Evolutionary conservation across 2,888 invertebrate genomes (phyloP).

Genomic region (Lasiommata megera): DNA sequence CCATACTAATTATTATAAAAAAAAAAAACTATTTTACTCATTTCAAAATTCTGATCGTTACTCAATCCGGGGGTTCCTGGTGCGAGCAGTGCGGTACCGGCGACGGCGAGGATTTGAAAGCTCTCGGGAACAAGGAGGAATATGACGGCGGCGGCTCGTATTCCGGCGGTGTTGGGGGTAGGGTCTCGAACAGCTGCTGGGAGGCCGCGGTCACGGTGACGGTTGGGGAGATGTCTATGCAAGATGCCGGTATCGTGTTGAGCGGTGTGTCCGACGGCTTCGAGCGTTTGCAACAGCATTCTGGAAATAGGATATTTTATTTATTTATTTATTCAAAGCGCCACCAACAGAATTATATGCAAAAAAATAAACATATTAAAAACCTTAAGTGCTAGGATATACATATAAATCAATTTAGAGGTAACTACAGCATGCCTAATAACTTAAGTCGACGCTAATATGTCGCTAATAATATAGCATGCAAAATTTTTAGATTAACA

Average conservation of each 20-base stretch:
- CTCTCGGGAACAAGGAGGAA: slow-evolving; percentile 83
- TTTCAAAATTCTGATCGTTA: no score
- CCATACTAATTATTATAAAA: background rate
- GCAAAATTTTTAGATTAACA: no score
- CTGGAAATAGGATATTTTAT: slow-evolving; percentile 46
- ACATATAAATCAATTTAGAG: no score
- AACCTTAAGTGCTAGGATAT: no score
- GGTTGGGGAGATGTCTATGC: slow-evolving; percentile 71
- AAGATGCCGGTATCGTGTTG: slow-evolving; percentile 72
- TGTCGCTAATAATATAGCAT: no score
- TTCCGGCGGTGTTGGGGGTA: slow-evolving; percentile 77
- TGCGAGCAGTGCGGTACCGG: slow-evolving; percentile 74
- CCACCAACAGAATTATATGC: no score
- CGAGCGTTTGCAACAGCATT: slow-evolving; percentile 75
- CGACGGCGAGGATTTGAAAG: slow-evolving; percentile 69
- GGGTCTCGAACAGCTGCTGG: slow-evolving; percentile 63
- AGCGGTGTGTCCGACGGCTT: slow-evolving; percentile 72
- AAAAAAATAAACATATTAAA: no score
- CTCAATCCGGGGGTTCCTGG: slow-evolving; percentile 69
- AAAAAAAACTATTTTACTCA: slow-evolving; percentile 11
- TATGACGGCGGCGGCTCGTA: slow-evolving; percentile 86
- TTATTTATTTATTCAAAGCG: no score
- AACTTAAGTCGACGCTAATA: no score
- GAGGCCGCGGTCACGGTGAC: slow-evolving; percentile 66
- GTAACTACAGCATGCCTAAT: no score